These are phyloP conservation scores for Eremobia ochroleuca DNA, from an alignment of 2,888 invertebrate genomes.

Conservation along the genomic window DNA sequence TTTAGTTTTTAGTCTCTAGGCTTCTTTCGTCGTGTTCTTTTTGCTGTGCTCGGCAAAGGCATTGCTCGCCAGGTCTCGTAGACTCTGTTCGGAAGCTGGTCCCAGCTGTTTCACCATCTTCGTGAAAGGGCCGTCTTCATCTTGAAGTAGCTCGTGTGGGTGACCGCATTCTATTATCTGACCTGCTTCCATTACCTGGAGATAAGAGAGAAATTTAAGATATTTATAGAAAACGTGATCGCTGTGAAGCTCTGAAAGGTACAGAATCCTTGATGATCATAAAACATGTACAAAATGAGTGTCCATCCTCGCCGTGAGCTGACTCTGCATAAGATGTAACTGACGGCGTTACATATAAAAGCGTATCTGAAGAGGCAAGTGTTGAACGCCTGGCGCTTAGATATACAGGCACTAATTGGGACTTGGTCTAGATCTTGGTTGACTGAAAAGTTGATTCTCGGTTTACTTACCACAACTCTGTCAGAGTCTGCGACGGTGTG, in stretches of 20 bases:
- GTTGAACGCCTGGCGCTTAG: background rate
- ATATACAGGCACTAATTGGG: background rate
- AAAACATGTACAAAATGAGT: background rate
- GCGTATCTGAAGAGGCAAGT: background rate
- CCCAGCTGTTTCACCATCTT: slow-evolving; percentile 93
- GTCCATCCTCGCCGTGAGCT: too few relatives aligned
- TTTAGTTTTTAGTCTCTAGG: slow-evolving; percentile 11
- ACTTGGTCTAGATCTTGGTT: background rate
- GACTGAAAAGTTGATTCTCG: background rate
- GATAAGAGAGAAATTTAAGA: background rate
- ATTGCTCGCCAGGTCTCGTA: slow-evolving; percentile 81
- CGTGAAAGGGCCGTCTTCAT: slow-evolving; percentile 90
- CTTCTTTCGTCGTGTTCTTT: slow-evolving; percentile 26
- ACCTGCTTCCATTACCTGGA: slow-evolving; percentile 91
- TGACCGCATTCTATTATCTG: slow-evolving; percentile 93
- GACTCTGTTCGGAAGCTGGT: slow-evolving; percentile 83
- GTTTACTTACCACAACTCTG: slow-evolving; percentile 93
- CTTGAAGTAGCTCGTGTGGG: slow-evolving; percentile 92
- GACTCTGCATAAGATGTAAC: background rate
- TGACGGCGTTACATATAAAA: background rate
- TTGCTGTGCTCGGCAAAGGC: slow-evolving; percentile 83
- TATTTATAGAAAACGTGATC: background rate
- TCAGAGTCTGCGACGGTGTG: slow-evolving; percentile 98
- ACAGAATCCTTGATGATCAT: background rate
- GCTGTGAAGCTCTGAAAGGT: background rate